These are phyloP conservation scores for Sebastes trivittatus DNA, from an alignment of 2,797 vertebrate genomes.

Conservation along the genomic window DNA sequence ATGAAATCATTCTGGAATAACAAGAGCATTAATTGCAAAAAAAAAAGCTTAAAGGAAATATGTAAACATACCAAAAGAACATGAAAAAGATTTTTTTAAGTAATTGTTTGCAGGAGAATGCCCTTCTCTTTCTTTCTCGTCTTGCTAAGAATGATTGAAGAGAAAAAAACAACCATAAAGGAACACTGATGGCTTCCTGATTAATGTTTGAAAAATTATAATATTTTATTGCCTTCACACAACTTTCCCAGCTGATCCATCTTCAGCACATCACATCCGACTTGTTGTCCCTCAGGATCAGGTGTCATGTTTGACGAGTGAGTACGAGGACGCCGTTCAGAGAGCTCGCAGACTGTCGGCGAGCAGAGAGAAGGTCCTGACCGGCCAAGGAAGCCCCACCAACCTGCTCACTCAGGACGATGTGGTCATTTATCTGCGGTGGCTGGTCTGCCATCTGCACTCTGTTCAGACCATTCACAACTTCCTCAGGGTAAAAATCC, in stretches of 20 bases:
- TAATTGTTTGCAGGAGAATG: neutral
- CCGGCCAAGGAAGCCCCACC: conserved; percentile 57
- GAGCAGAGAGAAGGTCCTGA: conserved; percentile 75
- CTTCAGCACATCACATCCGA: neutral
- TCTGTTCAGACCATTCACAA: conserved; percentile 74
- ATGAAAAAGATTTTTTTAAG: neutral
- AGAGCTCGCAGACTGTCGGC: conserved; percentile 79
- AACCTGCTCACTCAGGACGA: conserved; percentile 77
- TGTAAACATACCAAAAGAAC: neutral
- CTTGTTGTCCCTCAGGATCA: conserved; percentile 45
- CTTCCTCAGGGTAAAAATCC: conserved; percentile 77
- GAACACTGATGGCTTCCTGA: neutral
- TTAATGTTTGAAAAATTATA: neutral
- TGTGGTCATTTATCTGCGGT: conserved; percentile 77
- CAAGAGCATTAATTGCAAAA: neutral
- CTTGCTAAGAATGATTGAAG: neutral
- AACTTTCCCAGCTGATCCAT: neutral
- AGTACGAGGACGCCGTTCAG: conserved; percentile 78
- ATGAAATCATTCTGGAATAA: neutral
- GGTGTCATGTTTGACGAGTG: conserved; percentile 71
- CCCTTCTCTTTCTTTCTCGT: neutral
- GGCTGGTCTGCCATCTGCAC: conserved; percentile 82
- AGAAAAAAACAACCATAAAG: neutral
- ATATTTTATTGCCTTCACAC: neutral
- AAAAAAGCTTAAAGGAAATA: neutral